These are phyloP conservation scores for Oedothorax gibbosus DNA, from an alignment of 1,140 invertebrate genomes.

Conservation along the genomic window DNA sequence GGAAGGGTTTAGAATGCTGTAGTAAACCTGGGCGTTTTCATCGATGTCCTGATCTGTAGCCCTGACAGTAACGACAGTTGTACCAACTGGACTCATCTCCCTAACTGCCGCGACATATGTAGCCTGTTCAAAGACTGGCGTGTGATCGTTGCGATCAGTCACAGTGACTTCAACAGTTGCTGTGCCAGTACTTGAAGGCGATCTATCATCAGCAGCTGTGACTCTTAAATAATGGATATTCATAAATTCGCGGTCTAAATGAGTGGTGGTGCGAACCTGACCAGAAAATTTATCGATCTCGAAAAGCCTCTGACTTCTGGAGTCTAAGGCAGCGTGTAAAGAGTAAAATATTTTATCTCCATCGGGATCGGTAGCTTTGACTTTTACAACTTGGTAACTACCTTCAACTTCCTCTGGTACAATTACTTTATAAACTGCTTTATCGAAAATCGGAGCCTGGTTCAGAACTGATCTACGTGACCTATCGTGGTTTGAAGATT, in stretches of 20 bases:
- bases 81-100: constrained; percentile 85
- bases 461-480: constrained; percentile 15
- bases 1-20: constrained; percentile 80
- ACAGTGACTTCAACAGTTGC: constrained; percentile 86
- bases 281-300: constrained; percentile 85
- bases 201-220: constrained; percentile 78
- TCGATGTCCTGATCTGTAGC: constrained; percentile 92
- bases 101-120: constrained; percentile 86
- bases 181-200: constrained; percentile 85
- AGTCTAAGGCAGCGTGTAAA: constrained; percentile 89
- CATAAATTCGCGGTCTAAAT: constrained; percentile 87
- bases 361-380: constrained; percentile 87
- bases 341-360: constrained; percentile 75
- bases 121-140: constrained; percentile 83
- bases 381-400: constrained; percentile 80
- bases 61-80: constrained; percentile 87
- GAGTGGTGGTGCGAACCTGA: constrained; percentile 82
- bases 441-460: constrained; percentile 78
- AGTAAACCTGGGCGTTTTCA: constrained; percentile 79
- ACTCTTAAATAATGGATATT: constrained; percentile 78
- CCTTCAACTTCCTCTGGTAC: constrained; percentile 91
- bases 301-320: constrained; percentile 87
- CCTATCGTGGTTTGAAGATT: background rate
- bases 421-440: constrained; percentile 84
- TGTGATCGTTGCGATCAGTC: constrained; percentile 93